Evolutionary conservation across 2,888 invertebrate genomes (phyloP).

Genomic region (Rotaria socialis): DNA sequence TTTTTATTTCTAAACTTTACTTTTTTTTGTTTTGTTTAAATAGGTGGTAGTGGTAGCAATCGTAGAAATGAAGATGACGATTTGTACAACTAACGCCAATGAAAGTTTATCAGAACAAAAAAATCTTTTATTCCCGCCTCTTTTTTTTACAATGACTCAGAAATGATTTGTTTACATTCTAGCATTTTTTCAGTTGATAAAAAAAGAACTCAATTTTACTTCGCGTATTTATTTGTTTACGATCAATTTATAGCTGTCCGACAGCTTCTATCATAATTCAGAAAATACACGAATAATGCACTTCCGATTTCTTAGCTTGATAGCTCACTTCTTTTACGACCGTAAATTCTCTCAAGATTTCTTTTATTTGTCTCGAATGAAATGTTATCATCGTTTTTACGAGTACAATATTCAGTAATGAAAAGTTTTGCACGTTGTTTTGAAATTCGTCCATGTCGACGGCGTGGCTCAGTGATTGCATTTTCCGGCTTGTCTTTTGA

Average conservation of each 20-base stretch:
- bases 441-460: background rate
- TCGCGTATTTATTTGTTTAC: too few relatives aligned
- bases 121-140: background rate
- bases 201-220: too few relatives aligned
- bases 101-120: background rate
- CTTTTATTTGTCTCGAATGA: background rate
- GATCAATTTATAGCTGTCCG: too few relatives aligned
- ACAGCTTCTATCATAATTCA: too few relatives aligned
- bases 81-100: background rate
- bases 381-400: background rate
- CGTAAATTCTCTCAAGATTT: background rate
- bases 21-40: background rate
- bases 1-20: background rate
- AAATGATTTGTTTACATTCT: background rate
- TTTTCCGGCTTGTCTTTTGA: background rate
- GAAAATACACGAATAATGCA: too few relatives aligned
- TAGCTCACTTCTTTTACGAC: too few relatives aligned
- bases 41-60: background rate
- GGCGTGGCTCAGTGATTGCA: background rate
- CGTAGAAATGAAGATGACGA: background rate
- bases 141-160: background rate
- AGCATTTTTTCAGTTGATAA: background rate
- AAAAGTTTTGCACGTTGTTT: background rate
- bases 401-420: background rate
- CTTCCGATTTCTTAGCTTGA: too few relatives aligned